phyloP scores from a whole-genome alignment of 2,113 vertebrate species.

The Jacana jacana region DNA sequence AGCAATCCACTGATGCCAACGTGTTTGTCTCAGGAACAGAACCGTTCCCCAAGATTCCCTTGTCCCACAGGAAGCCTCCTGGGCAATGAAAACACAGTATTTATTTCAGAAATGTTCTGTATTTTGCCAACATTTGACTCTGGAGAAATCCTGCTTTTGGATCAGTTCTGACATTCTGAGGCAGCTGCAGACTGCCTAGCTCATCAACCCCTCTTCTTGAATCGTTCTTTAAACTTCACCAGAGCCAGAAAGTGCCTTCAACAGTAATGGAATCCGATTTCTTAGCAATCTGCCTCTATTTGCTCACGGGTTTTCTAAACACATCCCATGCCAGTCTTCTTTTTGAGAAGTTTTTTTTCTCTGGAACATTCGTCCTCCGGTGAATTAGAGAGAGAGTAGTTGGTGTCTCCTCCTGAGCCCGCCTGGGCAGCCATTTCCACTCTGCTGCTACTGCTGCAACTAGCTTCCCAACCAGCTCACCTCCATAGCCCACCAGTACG shows the following conservation, averaged over 20 bases:
- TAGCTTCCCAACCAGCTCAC: background rate
- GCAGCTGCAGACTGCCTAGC: background rate
- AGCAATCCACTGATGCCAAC: background rate
- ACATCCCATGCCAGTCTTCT: background rate
- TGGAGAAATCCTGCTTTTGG: background rate
- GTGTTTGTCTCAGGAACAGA: background rate
- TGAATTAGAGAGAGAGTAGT: background rate
- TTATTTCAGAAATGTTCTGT: background rate
- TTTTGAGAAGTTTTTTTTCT: background rate
- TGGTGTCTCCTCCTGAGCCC: fast-evolving
- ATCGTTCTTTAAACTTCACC: background rate
- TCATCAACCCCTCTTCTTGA: background rate
- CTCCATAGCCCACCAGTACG: fast-evolving
- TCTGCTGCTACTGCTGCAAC: background rate
- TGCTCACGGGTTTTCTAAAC: background rate
- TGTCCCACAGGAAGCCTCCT: background rate
- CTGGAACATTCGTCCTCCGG: background rate
- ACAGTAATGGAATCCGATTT: background rate
- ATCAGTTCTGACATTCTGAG: background rate
- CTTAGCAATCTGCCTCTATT: background rate
- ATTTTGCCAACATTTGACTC: background rate
- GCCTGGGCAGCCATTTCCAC: background rate
- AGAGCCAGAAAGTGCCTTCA: background rate
- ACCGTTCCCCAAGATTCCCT: background rate
- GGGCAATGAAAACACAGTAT: background rate